Conservation (phyloP, 1,140 invertebrate genomes). For the Solenopsis fugax region DNA sequence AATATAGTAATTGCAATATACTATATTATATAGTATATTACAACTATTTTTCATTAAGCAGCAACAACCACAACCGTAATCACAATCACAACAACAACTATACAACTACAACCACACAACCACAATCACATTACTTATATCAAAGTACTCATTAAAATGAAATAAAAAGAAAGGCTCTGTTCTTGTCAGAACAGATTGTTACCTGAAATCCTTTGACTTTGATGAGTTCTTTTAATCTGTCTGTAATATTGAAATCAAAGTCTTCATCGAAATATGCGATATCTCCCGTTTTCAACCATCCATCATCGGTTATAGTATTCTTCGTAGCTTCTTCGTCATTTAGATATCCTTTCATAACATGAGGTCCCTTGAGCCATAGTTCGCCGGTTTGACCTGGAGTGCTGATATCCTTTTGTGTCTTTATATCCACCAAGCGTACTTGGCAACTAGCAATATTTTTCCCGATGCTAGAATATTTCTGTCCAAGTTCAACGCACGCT, state of each 20-base stretch:
- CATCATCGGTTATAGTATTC: slow-evolving; percentile 90
- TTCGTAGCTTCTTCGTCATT: slow-evolving; percentile 92
- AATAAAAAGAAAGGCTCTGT: background rate
- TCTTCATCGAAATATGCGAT: slow-evolving; percentile 92
- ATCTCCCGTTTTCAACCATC: slow-evolving; percentile 95
- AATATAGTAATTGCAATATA: too few species aligned
- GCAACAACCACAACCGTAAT: too few species aligned
- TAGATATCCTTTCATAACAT: slow-evolving; percentile 92
- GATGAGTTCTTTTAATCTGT: slow-evolving; percentile 95
- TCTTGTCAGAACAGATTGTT: slow-evolving; percentile 58
- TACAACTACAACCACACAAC: too few species aligned
- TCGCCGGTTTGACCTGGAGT: slow-evolving; percentile 88
- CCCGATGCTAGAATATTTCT: slow-evolving; percentile 86
- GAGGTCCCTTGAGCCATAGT: slow-evolving; percentile 89
- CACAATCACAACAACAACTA: too few species aligned
- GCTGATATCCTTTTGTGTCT: slow-evolving; percentile 84
- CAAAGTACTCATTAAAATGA: background rate
- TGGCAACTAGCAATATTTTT: slow-evolving; percentile 87
- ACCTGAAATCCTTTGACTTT: slow-evolving; percentile 94
- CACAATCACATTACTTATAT: background rate
- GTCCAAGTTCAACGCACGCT: slow-evolving; percentile 78
- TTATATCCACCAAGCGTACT: slow-evolving; percentile 87
- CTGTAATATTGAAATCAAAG: slow-evolving; percentile 92
- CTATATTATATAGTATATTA: background rate
- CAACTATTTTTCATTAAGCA: background rate